Evolutionary conservation across 2,797 vertebrate genomes (phyloP).

Genomic region (Todus mexicanus): DNA sequence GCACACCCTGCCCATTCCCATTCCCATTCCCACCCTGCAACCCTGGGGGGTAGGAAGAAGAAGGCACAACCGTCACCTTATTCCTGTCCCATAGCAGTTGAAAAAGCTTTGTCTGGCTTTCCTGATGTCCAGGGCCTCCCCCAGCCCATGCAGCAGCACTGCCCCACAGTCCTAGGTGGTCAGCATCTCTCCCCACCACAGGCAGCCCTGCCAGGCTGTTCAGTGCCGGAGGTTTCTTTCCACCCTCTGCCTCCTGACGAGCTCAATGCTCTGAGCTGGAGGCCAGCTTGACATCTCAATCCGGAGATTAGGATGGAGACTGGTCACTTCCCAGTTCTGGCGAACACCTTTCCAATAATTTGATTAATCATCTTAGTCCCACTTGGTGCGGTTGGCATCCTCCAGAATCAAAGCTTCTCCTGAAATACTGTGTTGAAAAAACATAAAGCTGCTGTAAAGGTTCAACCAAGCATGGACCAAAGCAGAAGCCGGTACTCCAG

Average conservation of each 20-base stretch:
- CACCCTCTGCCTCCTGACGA: background rate
- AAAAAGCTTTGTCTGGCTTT: background rate
- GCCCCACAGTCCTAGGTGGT: background rate
- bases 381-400: background rate
- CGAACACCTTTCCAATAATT: conserved; percentile 34
- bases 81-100: background rate
- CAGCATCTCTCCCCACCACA: background rate
- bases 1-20: background rate
- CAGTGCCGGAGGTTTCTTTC: background rate
- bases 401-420: conserved; percentile 7
- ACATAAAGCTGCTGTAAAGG: conserved; percentile 20
- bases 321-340: conserved; percentile 49
- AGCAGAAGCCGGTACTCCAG: background rate
- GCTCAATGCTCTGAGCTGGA: background rate
- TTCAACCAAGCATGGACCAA: conserved; percentile 53
- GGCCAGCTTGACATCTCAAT: conserved; percentile 34
- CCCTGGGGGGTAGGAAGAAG: background rate
- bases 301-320: conserved; percentile 14
- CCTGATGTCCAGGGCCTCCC: background rate
- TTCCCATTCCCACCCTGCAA: background rate
- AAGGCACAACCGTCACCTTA: background rate
- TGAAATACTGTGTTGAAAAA: background rate
- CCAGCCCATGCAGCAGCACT: background rate
- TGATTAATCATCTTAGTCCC: conserved; percentile 50
- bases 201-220: background rate